Percentiles rank a stretch among this genome's conserved stretches.
These are phyloP conservation scores for Acrocephalus kingi DNA, from an alignment of 2,113 vertebrate species.

Conservation along the genomic window DNA sequence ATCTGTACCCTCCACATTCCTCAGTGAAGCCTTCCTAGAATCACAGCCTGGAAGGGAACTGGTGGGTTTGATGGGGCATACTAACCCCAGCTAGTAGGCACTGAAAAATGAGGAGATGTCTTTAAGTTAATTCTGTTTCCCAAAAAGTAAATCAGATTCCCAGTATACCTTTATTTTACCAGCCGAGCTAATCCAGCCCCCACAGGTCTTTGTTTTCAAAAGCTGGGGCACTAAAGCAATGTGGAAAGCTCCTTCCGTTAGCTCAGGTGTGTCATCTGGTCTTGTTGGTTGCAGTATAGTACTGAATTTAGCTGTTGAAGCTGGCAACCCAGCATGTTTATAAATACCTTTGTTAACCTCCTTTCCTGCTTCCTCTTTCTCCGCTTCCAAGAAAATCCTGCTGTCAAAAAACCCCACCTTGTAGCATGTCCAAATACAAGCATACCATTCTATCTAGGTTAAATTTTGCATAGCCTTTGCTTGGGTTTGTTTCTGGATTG, in stretches of 20 bases:
- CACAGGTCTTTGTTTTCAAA: background rate
- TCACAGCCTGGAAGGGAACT: background rate
- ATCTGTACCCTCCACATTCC: slow-evolving; percentile 27
- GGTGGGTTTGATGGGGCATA: background rate
- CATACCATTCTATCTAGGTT: background rate
- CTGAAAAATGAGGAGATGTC: background rate
- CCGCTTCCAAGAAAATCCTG: background rate
- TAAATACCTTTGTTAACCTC: background rate
- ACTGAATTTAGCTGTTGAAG: background rate
- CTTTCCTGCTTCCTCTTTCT: background rate
- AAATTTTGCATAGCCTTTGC: slow-evolving; percentile 12
- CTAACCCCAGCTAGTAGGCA: background rate
- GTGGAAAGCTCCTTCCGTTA: background rate
- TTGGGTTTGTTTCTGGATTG: background rate
- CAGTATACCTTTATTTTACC: background rate
- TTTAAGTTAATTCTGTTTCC: background rate
- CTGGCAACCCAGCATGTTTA: background rate
- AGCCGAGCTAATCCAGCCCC: background rate
- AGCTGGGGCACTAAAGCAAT: background rate
- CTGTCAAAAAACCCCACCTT: background rate
- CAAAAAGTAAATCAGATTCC: background rate
- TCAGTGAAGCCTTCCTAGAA: background rate
- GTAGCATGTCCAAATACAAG: background rate
- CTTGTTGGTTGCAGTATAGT: background rate
- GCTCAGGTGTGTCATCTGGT: background rate